Conservation (phyloP, 2,888 invertebrate genomes). For the Eilema depressum region DNA sequence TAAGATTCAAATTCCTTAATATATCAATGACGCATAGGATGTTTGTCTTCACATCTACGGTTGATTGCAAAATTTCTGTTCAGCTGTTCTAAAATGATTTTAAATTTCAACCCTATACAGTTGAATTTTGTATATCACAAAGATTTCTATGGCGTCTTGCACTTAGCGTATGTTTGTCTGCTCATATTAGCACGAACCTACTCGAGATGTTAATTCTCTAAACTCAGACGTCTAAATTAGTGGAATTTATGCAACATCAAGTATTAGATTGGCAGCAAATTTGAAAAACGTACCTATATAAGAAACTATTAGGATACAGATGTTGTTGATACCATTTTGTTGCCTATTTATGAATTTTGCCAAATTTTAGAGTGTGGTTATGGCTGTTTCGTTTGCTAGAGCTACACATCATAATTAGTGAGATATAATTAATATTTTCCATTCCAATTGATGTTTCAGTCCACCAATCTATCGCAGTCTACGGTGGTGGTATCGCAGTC, state of each 20-base stretch:
- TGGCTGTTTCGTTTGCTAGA: neutral
- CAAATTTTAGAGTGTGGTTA: neutral
- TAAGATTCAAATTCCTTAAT: neutral
- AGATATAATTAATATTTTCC: too few relatives aligned
- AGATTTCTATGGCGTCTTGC: conserved; percentile 26
- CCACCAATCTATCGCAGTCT: too few relatives aligned
- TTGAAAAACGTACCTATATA: too few relatives aligned
- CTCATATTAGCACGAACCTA: conserved; percentile 43
- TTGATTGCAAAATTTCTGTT: conserved; percentile 21
- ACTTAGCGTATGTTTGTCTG: conserved; percentile 48
- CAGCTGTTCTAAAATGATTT: conserved; percentile 9
- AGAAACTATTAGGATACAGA: too few relatives aligned
- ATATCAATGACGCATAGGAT: conserved; percentile 4
- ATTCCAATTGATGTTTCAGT: too few relatives aligned
- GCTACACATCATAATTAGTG: too few relatives aligned
- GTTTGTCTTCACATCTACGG: conserved; percentile 14
- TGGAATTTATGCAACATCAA: conserved; percentile 24
- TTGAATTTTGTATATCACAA: conserved; percentile 15
- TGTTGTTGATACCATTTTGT: too few relatives aligned
- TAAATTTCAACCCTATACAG: neutral
- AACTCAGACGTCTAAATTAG: conserved; percentile 39
- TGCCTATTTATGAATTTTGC: neutral
- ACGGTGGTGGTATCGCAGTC: too few relatives aligned
- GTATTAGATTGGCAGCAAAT: neutral
- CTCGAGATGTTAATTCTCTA: conserved; percentile 65